phyloP scores from a whole-genome alignment of 2,113 vertebrate species.

The Channa maculata region DNA sequence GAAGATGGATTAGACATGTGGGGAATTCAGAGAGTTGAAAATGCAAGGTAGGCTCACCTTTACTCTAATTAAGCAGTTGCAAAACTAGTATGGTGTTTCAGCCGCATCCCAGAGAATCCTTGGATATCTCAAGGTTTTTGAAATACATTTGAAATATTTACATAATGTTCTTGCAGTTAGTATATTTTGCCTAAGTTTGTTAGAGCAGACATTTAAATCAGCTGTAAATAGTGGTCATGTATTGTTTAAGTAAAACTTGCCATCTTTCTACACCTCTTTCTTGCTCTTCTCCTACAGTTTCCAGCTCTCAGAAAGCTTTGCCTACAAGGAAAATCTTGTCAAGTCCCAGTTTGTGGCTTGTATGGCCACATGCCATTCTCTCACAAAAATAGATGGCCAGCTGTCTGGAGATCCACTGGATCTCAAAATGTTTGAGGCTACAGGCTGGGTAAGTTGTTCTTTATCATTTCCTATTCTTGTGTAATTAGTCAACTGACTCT shows the following conservation, averaged over 20 bases:
- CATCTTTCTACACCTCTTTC: neutral
- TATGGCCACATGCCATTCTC: conserved; percentile 98
- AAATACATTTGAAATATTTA: too few relatives aligned
- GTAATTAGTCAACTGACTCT: too few relatives aligned
- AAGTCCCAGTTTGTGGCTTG: conserved; percentile 95
- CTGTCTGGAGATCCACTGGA: conserved; percentile 97
- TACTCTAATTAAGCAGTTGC: neutral
- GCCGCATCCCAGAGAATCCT: too few relatives aligned
- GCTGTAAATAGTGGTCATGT: neutral
- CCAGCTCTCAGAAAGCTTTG: conserved; percentile 89
- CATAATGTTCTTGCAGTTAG: too few relatives aligned
- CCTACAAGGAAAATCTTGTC: conserved; percentile 89
- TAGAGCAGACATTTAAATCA: too few relatives aligned
- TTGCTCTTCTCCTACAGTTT: conserved; percentile 82
- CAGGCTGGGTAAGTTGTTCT: conserved; percentile 91
- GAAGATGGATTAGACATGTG: conserved; percentile 97
- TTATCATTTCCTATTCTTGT: neutral
- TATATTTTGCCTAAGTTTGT: too few relatives aligned
- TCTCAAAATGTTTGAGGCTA: conserved; percentile 98
- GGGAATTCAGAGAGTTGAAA: conserved; percentile 93
- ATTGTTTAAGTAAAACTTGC: neutral
- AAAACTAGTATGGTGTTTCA: too few relatives aligned
- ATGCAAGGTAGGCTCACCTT: conserved; percentile 83
- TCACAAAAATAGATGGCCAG: conserved; percentile 96
- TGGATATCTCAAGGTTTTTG: too few relatives aligned